Conservation (phyloP, 2,888 invertebrate species). For the Ochlodes sylvanus region DNA sequence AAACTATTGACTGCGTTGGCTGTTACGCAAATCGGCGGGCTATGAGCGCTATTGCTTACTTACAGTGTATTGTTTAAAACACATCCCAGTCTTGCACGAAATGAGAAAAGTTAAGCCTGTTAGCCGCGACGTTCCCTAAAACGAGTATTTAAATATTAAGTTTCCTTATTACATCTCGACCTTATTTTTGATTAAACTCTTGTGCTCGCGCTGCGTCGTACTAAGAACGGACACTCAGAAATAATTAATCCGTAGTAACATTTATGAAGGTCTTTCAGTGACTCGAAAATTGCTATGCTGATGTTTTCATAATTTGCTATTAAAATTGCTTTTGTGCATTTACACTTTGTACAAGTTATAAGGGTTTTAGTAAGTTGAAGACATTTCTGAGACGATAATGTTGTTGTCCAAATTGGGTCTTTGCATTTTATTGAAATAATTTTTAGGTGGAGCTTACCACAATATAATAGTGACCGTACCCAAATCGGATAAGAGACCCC, state of each 20-base stretch:
- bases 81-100: neutral
- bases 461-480: no score
- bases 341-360: no score
- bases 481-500: no score
- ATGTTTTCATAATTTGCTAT: slow-evolving; percentile 3
- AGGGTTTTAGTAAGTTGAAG: no score
- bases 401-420: no score
- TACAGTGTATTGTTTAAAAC: slow-evolving; percentile 6
- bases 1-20: no score
- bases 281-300: neutral
- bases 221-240: slow-evolving; percentile 8
- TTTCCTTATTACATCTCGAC: slow-evolving; percentile 28
- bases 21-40: no score
- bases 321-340: neutral
- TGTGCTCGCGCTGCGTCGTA: neutral
- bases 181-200: slow-evolving; percentile 30
- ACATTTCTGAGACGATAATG: no score
- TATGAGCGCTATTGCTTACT: neutral
- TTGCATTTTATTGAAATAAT: no score
- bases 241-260: slow-evolving; percentile 1
- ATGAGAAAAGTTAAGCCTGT: slow-evolving; percentile 26
- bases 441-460: no score
- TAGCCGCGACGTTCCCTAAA: slow-evolving; percentile 17
- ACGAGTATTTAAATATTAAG: slow-evolving; percentile 31
- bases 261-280: slow-evolving; percentile 9